A percentile compares a stretch with the other conserved stretches of the same genome.
These are phyloP conservation scores for Potorous gilbertii DNA, from an alignment of 2,797 vertebrate species.

Conservation along the genomic window DNA sequence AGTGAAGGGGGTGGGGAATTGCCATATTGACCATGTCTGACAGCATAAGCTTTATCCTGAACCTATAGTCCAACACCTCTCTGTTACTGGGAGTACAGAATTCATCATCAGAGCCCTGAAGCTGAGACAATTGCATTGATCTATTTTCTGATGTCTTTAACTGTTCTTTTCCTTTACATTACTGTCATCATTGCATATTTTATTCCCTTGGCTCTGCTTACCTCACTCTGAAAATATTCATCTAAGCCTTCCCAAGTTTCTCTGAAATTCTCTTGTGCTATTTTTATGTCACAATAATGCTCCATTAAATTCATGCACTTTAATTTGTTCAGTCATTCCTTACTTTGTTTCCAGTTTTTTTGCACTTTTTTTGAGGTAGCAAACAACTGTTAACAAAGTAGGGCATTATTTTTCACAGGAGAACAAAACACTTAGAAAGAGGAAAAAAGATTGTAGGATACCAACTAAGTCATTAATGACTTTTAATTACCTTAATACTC, in stretches of 20 bases:
- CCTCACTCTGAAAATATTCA: background rate
- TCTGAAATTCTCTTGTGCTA: background rate
- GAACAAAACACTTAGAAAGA: conserved; percentile 46
- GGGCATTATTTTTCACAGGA: conserved; percentile 70
- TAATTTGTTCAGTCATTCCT: background rate
- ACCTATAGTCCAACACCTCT: background rate
- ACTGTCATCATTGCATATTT: background rate
- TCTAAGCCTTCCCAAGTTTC: background rate
- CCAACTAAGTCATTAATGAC: background rate
- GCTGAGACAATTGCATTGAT: background rate
- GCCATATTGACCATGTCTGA: background rate
- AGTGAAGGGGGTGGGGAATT: background rate
- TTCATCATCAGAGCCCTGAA: background rate
- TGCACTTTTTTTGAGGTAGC: background rate
- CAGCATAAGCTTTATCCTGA: background rate
- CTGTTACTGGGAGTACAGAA: background rate
- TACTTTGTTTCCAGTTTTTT: background rate
- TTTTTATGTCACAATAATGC: background rate
- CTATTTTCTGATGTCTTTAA: background rate
- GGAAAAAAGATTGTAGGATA: conserved; percentile 44
- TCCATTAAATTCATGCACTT: background rate
- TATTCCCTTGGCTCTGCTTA: background rate
- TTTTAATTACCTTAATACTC: conserved; percentile 68
- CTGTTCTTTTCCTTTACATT: background rate
- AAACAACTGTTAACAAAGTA: conserved; percentile 13